Conservation (phyloP, 2,797 vertebrate genomes). For the Syngnathus acus region DNA sequence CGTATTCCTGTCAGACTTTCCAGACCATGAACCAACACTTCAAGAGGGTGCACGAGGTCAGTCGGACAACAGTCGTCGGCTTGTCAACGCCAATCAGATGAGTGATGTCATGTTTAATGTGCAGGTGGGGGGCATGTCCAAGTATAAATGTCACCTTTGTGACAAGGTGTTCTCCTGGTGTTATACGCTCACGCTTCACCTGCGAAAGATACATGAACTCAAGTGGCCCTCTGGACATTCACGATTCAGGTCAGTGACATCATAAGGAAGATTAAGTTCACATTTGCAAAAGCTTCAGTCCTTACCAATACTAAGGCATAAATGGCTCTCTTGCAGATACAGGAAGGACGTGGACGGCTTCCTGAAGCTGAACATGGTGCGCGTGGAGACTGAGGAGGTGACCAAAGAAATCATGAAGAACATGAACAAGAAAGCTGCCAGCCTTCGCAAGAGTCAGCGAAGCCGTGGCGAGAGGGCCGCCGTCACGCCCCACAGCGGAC, state of each 20-base stretch:
- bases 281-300: too few species aligned
- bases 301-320: not conserved
- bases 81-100: not conserved
- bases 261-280: not conserved
- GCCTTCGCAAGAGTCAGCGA: slow-evolving; percentile 51
- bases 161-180: slow-evolving; percentile 78
- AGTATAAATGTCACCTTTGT: slow-evolving; percentile 75
- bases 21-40: slow-evolving; percentile 64
- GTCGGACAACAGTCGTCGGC: slow-evolving; percentile 1
- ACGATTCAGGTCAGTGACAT: slow-evolving; percentile 60
- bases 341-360: slow-evolving; percentile 71
- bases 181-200: slow-evolving; percentile 73
- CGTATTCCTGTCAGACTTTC: slow-evolving; percentile 65
- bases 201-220: slow-evolving; percentile 72
- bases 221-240: slow-evolving; percentile 77
- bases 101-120: not conserved
- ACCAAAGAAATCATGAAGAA: slow-evolving; percentile 80
- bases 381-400: slow-evolving; percentile 78
- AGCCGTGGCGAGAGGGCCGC: slow-evolving; percentile 30
- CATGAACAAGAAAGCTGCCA: slow-evolving; percentile 71
- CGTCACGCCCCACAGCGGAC: slow-evolving; percentile 26
- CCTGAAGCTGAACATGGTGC: slow-evolving; percentile 74
- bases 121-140: slow-evolving; percentile 66
- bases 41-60: slow-evolving; percentile 65
- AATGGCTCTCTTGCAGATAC: slow-evolving; percentile 45